Conservation (phyloP, 2,888 invertebrate genomes). For the Macrophya annulata region DNA sequence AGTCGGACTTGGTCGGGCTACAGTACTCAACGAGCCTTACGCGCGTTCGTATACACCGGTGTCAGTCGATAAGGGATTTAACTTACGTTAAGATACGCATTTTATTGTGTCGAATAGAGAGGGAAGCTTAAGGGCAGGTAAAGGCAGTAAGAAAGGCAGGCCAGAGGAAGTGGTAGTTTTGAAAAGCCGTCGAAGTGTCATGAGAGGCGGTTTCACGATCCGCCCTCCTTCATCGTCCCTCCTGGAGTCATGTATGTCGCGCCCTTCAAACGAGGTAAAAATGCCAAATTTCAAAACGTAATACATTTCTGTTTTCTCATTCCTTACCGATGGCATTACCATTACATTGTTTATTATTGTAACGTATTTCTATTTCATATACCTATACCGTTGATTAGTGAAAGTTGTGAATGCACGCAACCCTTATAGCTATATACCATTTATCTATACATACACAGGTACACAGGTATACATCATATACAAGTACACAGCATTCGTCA, state of each 20-base stretch:
- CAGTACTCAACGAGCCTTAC: conserved; percentile 32
- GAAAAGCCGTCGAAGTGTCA: conserved; percentile 78
- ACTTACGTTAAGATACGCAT: conserved; percentile 12
- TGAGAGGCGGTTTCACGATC: conserved; percentile 79
- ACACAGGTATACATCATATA: too few relatives aligned
- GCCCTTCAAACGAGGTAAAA: conserved; percentile 79
- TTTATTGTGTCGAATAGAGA: conserved; percentile 2
- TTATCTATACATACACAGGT: not conserved
- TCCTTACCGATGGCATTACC: not conserved
- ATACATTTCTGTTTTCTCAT: not conserved
- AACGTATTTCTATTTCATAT: not conserved
- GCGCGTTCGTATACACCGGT: conserved; percentile 25
- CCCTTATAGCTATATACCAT: conserved; percentile 9
- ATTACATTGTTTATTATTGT: not conserved
- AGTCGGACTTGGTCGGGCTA: not conserved
- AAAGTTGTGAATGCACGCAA: not conserved
- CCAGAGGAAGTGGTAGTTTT: conserved; percentile 70
- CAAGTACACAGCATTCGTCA: not conserved
- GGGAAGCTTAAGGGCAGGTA: conserved; percentile 21
- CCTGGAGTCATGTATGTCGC: conserved; percentile 79
- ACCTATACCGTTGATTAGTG: not conserved
- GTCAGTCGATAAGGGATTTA: conserved; percentile 33
- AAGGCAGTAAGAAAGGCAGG: conserved; percentile 54
- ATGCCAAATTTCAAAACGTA: not conserved
- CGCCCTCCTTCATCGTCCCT: conserved; percentile 78